These are phyloP conservation scores for Microplitis mediator DNA, from an alignment of 1,140 invertebrate species.

Conservation along the genomic window DNA sequence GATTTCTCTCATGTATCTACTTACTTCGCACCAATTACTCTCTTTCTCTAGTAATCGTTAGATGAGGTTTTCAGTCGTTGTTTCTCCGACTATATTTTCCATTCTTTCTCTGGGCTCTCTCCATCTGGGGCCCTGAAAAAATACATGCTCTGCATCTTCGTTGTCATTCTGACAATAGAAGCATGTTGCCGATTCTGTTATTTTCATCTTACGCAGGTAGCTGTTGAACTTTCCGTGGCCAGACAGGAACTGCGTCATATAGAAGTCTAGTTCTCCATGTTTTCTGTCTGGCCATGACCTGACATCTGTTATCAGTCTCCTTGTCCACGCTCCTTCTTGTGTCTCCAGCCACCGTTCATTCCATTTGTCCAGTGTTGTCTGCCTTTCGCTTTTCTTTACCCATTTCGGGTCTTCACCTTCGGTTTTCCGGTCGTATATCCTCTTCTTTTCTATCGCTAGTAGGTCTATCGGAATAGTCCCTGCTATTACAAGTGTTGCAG, in stretches of 20 bases:
- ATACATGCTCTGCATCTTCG: too few species aligned
- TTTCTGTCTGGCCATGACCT: not conserved
- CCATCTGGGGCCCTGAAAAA: too few species aligned
- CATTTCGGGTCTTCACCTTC: not conserved
- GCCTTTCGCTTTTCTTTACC: not conserved
- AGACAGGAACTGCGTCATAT: not conserved
- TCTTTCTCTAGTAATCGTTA: too few species aligned
- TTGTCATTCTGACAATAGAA: too few species aligned
- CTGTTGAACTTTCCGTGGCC: not conserved
- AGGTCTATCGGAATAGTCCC: constrained; percentile 35
- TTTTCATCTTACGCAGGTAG: not conserved
- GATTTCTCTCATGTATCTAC: too few species aligned
- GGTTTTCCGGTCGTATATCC: constrained; percentile 21
- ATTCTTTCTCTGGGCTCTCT: too few species aligned
- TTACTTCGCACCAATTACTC: too few species aligned
- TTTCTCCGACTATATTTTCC: too few species aligned
- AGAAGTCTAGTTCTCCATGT: not conserved
- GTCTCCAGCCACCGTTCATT: not conserved
- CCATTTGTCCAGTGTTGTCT: not conserved
- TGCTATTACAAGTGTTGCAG: constrained; percentile 5
- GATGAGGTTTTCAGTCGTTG: too few species aligned
- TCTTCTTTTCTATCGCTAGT: constrained; percentile 28
- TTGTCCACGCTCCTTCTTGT: not conserved
- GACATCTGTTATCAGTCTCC: not conserved
- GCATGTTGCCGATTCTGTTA: not conserved